Evolutionary conservation across 2,797 vertebrate species (phyloP).

Genomic region (Neopelma chrysocephalum): DNA sequence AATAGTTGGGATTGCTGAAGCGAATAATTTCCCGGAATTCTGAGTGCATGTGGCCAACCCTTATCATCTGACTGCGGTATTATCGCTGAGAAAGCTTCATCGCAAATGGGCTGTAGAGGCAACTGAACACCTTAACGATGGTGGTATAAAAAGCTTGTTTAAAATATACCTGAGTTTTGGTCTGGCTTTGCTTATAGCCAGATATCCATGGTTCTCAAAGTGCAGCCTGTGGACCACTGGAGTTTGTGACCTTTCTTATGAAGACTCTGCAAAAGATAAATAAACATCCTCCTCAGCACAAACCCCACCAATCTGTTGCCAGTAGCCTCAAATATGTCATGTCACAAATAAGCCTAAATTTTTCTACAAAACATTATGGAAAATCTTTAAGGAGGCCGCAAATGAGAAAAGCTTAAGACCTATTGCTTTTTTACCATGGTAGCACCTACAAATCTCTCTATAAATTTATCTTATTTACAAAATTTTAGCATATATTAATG

Average conservation of each 20-base stretch:
- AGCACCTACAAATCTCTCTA: not conserved
- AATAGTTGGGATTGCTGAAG: not conserved
- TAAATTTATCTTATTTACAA: not conserved
- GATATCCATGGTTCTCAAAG: not conserved
- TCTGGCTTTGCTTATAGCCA: not conserved
- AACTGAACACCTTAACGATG: not conserved
- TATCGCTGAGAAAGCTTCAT: not conserved
- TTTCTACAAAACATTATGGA: not conserved
- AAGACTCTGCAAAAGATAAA: not conserved
- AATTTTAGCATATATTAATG: not conserved
- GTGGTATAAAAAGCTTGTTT: not conserved
- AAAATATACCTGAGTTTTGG: not conserved
- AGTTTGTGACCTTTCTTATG: not conserved
- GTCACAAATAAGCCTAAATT: not conserved
- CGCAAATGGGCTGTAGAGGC: accelerated
- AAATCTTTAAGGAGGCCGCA: not conserved
- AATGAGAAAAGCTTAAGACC: not conserved
- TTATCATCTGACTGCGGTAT: not conserved
- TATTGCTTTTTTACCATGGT: not conserved
- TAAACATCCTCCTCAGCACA: not conserved
- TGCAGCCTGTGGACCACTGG: no score
- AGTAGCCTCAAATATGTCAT: not conserved
- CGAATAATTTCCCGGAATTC: not conserved
- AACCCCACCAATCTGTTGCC: not conserved
- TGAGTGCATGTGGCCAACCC: not conserved